Conservation (phyloP, 2,888 invertebrate genomes). For the Amorpha juglandis region DNA sequence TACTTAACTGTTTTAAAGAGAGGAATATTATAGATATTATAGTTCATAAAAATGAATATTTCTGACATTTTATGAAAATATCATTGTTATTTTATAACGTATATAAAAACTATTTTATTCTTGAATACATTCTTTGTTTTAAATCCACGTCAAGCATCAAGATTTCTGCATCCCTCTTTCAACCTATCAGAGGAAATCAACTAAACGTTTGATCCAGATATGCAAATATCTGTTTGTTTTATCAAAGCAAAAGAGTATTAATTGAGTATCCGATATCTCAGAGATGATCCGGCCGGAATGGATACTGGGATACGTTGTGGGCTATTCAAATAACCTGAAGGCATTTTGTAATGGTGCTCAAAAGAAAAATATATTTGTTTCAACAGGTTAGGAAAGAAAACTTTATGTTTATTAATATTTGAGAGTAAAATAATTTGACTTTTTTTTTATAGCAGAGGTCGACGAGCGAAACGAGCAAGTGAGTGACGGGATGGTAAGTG, state of each 20-base stretch:
- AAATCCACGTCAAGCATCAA: conserved; percentile 54
- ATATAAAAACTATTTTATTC: too few relatives aligned
- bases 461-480: too few relatives aligned
- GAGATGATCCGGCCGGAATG: conserved; percentile 68
- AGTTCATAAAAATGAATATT: too few relatives aligned
- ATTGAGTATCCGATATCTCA: conserved; percentile 70
- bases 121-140: conserved; percentile 25
- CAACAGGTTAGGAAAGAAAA: conserved; percentile 1
- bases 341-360: conserved; percentile 40
- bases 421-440: too few relatives aligned
- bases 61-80: too few relatives aligned
- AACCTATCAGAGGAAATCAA: conserved; percentile 50
- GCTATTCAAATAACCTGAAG: conserved; percentile 77
- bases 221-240: conserved; percentile 81
- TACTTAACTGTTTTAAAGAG: too few relatives aligned
- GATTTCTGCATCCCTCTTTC: conserved; percentile 35
- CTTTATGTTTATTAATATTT: not conserved
- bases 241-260: conserved; percentile 72
- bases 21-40: too few relatives aligned
- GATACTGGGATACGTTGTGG: conserved; percentile 76
- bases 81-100: too few relatives aligned
- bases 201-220: conserved; percentile 65
- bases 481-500: too few relatives aligned
- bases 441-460: too few relatives aligned
- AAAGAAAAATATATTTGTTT: not conserved